A percentile compares a stretch with the other conserved stretches of the same genome.
These are phyloP conservation scores for Drosophila nr. fundita DNA, from an alignment of 2,888 invertebrate species.

Conservation along the genomic window DNA sequence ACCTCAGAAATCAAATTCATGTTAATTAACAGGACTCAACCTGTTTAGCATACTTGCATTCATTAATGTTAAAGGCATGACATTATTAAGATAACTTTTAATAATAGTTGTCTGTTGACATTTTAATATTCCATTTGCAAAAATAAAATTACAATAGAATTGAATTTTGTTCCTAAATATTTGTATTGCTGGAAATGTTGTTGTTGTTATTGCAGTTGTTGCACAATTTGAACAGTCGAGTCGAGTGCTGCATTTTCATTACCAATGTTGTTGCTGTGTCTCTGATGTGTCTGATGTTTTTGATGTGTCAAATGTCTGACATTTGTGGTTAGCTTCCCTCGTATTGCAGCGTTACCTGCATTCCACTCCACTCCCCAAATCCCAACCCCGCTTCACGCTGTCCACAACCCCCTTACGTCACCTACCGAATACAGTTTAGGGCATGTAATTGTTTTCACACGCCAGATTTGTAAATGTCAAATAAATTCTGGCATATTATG, in stretches of 20 bases:
- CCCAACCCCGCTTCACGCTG: not conserved
- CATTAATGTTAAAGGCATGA: not conserved
- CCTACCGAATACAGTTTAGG: slow-evolving; percentile 16
- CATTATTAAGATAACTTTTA: not conserved
- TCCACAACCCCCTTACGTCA: not conserved
- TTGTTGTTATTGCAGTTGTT: slow-evolving; percentile 4
- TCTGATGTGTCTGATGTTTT: slow-evolving; percentile 20
- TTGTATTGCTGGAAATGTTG: not conserved
- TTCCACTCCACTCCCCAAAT: not conserved
- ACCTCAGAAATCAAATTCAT: not conserved
- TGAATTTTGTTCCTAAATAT: not conserved
- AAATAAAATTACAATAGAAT: not conserved
- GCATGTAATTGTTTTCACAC: slow-evolving; percentile 77
- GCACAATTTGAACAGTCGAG: slow-evolving; percentile 32
- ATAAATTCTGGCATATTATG: slow-evolving; percentile 70
- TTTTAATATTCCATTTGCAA: not conserved
- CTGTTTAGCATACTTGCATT: not conserved
- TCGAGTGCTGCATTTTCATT: slow-evolving; percentile 51
- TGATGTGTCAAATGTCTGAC: slow-evolving; percentile 18
- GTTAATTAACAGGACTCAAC: not conserved
- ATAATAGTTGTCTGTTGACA: not conserved
- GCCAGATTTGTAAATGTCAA: slow-evolving; percentile 70
- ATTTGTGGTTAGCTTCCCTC: slow-evolving; percentile 39
- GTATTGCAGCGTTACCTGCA: slow-evolving; percentile 4
- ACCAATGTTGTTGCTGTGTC: slow-evolving; percentile 33